Conservation (phyloP, 2,797 vertebrate genomes). For the Decapterus maruadsi region DNA sequence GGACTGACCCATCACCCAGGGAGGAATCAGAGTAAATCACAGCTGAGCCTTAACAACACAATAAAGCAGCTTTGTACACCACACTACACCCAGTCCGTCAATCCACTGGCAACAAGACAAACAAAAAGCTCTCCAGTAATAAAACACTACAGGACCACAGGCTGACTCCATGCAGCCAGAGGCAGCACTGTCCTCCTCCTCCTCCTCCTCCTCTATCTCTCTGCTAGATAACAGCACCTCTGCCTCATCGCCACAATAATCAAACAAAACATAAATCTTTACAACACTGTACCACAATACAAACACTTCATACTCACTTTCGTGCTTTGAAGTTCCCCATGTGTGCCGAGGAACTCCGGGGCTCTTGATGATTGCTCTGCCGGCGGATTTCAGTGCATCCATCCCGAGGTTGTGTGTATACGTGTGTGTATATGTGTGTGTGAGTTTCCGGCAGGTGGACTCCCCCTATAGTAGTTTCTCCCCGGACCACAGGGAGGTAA, state of each 20-base stretch:
- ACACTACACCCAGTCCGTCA: background rate
- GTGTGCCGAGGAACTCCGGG: slow-evolving; percentile 90
- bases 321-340: slow-evolving; percentile 90
- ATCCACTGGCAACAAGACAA: slow-evolving; percentile 19
- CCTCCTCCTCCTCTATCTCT: slow-evolving; percentile 1
- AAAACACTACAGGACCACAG: slow-evolving; percentile 18
- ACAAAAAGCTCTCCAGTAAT: slow-evolving; percentile 36
- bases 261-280: background rate
- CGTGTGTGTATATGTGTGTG: too few relatives aligned
- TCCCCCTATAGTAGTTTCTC: slow-evolving; percentile 23
- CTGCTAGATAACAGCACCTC: background rate
- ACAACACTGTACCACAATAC: background rate
- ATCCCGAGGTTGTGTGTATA: slow-evolving; percentile 73
- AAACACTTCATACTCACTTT: slow-evolving; percentile 84
- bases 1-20: background rate
- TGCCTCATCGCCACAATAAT: background rate
- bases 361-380: slow-evolving; percentile 92
- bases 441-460: slow-evolving; percentile 74
- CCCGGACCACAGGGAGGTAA: slow-evolving; percentile 42
- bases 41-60: slow-evolving; percentile 1
- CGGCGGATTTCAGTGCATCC: slow-evolving; percentile 92
- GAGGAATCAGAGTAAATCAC: slow-evolving; percentile 24
- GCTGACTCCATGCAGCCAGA: slow-evolving; percentile 18
- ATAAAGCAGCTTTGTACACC: background rate
- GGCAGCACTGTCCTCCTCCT: slow-evolving; percentile 14